These are phyloP conservation scores for Araneus ventricosus DNA, from an alignment of 1,140 invertebrate genomes.

Conservation along the genomic window DNA sequence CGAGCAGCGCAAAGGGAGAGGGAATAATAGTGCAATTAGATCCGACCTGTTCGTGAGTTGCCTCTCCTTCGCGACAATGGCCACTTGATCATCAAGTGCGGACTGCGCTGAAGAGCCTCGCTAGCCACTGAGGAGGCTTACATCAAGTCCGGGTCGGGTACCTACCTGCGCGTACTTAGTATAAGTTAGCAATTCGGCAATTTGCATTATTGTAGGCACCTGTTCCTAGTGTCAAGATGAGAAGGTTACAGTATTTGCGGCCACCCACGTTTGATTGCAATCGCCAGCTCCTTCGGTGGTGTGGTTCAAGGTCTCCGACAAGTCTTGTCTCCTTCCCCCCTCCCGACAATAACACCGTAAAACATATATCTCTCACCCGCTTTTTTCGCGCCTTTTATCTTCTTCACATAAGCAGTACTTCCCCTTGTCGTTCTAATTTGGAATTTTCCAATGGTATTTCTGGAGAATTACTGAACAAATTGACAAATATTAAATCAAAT, in stretches of 20 bases:
- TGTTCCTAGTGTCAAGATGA: conserved; percentile 55
- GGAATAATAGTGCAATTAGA: conserved; percentile 71
- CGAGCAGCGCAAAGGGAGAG: background rate
- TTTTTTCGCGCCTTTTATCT: background rate
- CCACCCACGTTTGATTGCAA: conserved; percentile 67
- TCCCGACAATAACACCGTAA: conserved; percentile 15
- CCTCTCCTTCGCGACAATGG: conserved; percentile 56
- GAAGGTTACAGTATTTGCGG: conserved; percentile 68
- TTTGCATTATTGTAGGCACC: conserved; percentile 64
- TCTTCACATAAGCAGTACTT: background rate
- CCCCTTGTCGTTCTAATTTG: background rate
- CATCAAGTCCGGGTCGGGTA: conserved; percentile 55
- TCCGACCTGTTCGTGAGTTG: conserved; percentile 58
- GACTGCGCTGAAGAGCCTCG: conserved; percentile 34
- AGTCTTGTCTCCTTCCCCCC: background rate
- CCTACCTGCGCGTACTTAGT: conserved; percentile 13
- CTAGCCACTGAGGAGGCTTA: conserved; percentile 44
- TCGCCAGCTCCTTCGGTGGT: conserved; percentile 18
- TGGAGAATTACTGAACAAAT: too few species aligned
- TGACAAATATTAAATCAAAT: too few species aligned
- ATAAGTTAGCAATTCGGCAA: conserved; percentile 58
- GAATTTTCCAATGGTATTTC: too few species aligned
- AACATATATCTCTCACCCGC: conserved; percentile 10
- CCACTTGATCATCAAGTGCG: conserved; percentile 62
- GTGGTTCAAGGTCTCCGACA: conserved; percentile 51